Base-by-base conservation (phyloP, 2,113 vertebrate species). In the Cricetomys ansorgei region DNA sequence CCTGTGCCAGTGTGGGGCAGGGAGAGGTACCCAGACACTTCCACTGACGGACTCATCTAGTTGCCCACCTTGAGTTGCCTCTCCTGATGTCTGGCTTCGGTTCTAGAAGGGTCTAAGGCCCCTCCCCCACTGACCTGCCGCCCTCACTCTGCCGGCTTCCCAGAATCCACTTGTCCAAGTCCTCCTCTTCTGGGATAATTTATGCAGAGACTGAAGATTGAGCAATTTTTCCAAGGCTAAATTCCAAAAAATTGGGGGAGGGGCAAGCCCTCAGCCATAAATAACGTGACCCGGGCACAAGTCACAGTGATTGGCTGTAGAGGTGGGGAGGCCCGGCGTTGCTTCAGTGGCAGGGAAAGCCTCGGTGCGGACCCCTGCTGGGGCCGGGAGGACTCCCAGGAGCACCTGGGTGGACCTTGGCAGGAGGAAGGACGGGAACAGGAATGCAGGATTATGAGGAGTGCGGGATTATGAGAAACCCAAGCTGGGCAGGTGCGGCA, bases 381-480 rank as follows among this genome's bases (percentile, higher is more conserved):
- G n/a, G 79, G 53, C 59, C 53, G 34, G 1, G 29, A 79, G 59
- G 50, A 81, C 25, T 27, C 67, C 62, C 75, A 53, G 50, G 69
- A 84, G 85, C 94, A 96, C 93, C 89, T 94, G 94, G 43, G 50
- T 45, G 93, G 93, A 75, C 34, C 93, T 85, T 65, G 27, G 69
- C 64, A 94, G 93, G 76, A 95, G 95, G 84, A 94, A 89, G 85
- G 93, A 95, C 0, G 2, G 80, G 81, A 67, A 16, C 55, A 93
- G 95, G 96, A 97, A 93, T 79, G 73, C 72, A 40, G 79, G 90
- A 92, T 90, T 89, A 95, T 4, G 27, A 85, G 92, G 92, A 97
- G 87, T 62, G 67, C 40, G 37, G 89, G 95, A 96, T 94, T 94
- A 96, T 5, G 3, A 77, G 97, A 97, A 96, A 91, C 73, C 1